Evolutionary conservation across 1,140 invertebrate species (phyloP), one percentile per base, ranked within the genome.

Genomic region (Drosophila setifemur): DNA sequence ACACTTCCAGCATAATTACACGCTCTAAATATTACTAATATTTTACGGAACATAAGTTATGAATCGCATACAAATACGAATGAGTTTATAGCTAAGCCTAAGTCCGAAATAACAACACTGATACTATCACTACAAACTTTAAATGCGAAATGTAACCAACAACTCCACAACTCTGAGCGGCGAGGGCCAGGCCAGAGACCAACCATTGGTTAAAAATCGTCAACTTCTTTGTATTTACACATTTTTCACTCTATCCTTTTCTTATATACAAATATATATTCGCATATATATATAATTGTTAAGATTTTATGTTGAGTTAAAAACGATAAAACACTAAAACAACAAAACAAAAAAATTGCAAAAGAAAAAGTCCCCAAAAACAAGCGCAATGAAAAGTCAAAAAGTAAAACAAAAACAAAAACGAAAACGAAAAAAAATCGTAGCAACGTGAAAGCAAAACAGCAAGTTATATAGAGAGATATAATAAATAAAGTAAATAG

Each of bases 401-500:
- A 37, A 76, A 43, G 28, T 25, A 40, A 64, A 60, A 66, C 70
- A 52, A 66, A 74, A 71, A 57, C n/a, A 48, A 55, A 55, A 64
- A 67, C 12, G 12, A 81, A 71, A 48, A 50, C 63, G 48, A 67
- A 73, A 61, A 61, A 45, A 42, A 28, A 25, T 31, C 57, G 68
- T 67, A 75, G 52, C 54, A 83, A 75, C 77, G 75, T 71, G 74
- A 78, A 78, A 66, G 66, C 73, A 68, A 85, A 75, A 69, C 60
- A 49, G 71, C 60, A 87, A 73, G 68, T 81, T 73, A 81, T 86
- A 83, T 61, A 87, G 73, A 86, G 79, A 88, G 68, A 71, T 88
- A 88, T 88, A 88, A 88, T 85, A 72, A 81, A 81, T 76, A 85
- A 88, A 85, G 58, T 79, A 83, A 83, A 87, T 88, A 88, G 85